Percentiles rank a stretch among this genome's conserved stretches.
phyloP scores from a whole-genome alignment of 2,113 vertebrate species.

The Hipposideros armiger region DNA sequence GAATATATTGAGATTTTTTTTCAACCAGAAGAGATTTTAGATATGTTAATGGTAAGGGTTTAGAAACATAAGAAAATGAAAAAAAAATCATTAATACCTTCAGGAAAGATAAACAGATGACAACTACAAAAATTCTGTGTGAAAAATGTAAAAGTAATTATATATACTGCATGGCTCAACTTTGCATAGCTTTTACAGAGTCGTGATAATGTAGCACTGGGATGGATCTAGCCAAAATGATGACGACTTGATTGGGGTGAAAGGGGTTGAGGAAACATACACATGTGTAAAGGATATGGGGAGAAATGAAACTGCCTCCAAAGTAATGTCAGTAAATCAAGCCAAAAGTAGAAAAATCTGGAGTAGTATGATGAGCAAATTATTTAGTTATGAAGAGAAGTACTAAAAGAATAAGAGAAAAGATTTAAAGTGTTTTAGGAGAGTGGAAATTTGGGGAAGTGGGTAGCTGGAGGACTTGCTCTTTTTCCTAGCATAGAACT shows the following conservation, averaged over 20 bases:
- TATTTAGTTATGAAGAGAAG: neutral
- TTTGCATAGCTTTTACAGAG: neutral
- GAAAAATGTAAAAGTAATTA: neutral
- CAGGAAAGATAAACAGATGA: neutral
- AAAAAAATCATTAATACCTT: neutral
- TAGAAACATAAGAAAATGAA: neutral
- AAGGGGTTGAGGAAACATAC: neutral
- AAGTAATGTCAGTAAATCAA: slow-evolving; percentile 4
- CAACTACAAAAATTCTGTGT: neutral
- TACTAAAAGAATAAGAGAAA: neutral
- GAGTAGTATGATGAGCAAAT: neutral
- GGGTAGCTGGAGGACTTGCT: neutral
- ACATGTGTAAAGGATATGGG: neutral
- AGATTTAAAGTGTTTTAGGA: neutral
- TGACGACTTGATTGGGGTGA: neutral
- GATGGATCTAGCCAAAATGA: neutral
- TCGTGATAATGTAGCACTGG: neutral
- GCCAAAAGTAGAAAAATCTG: neutral
- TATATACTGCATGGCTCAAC: neutral
- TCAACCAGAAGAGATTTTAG: neutral
- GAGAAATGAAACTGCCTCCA: neutral
- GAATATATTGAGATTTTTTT: neutral
- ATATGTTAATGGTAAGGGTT: neutral
- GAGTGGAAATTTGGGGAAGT: neutral
- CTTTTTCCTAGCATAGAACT: neutral